Conservation (phyloP, 2,888 invertebrate species). For the Pollenia amentaria region DNA sequence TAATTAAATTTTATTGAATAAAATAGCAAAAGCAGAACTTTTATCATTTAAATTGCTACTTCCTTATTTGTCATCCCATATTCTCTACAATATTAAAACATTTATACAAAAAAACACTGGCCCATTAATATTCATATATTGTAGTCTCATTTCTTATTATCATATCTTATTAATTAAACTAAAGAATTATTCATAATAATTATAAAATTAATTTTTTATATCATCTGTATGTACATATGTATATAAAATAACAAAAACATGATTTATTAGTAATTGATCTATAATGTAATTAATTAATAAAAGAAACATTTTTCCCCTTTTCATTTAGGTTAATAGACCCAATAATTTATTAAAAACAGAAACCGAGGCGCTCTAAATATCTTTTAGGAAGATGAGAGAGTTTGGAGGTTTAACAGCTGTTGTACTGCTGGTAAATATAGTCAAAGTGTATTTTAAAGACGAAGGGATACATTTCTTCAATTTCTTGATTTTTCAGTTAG, state of each 20-base stretch:
- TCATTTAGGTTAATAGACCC: constrained; percentile 5
- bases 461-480: neutral
- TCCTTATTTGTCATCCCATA: constrained; percentile 78
- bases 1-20: neutral
- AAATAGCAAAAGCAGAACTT: constrained; percentile 66
- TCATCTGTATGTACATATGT: no score
- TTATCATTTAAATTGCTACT: constrained; percentile 71
- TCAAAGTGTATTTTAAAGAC: constrained; percentile 16
- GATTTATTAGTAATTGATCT: constrained; percentile 16
- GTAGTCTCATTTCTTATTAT: constrained; percentile 58
- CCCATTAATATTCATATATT: constrained; percentile 65
- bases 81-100: constrained; percentile 19
- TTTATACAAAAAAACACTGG: neutral
- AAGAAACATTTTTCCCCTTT: constrained; percentile 35
- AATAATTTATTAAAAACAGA: neutral
- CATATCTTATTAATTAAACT: no score
- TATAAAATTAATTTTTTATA: constrained; percentile 18
- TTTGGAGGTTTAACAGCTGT: constrained; percentile 60
- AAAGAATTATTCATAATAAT: constrained; percentile 50
- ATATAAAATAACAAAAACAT: constrained; percentile 12
- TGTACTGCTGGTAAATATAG: constrained; percentile 74
- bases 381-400: constrained; percentile 66
- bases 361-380: constrained; percentile 22
- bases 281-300: neutral
- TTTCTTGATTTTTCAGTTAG: constrained; percentile 54